Percentiles rank a stretch among this genome's conserved stretches.
These are phyloP conservation scores for Pipa parva DNA, from an alignment of 2,113 vertebrate genomes.

Conservation along the genomic window DNA sequence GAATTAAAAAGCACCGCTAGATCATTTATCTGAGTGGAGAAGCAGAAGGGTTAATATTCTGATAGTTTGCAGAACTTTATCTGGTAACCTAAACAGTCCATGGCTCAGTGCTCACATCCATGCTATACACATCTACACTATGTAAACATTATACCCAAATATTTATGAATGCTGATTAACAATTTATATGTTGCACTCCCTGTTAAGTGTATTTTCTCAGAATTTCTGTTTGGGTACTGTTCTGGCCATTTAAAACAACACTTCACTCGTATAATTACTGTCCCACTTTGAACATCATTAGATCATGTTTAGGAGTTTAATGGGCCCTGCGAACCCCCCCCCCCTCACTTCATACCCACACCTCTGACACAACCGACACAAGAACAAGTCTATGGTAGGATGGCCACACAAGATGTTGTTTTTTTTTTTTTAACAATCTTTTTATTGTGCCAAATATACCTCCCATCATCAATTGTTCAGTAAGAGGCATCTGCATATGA, in stretches of 20 bases:
- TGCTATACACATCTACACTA: slow-evolving; percentile 6
- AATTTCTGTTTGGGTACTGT: not conserved
- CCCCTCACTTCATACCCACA: not conserved
- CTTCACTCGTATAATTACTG: slow-evolving; percentile 20
- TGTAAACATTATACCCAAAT: slow-evolving; percentile 33
- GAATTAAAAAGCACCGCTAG: too few relatives aligned
- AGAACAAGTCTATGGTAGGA: not conserved
- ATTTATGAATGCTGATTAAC: slow-evolving; percentile 29
- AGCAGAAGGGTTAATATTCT: not conserved
- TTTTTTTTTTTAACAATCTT: not conserved
- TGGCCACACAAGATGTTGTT: slow-evolving; percentile 23
- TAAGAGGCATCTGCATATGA: slow-evolving; percentile 17
- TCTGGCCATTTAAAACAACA: slow-evolving; percentile 19
- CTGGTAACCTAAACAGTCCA: slow-evolving; percentile 15
- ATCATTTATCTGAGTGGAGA: too few relatives aligned
- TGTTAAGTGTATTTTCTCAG: not conserved
- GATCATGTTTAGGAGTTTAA: not conserved
- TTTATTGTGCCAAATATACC: slow-evolving; percentile 6
- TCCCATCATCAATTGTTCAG: slow-evolving; percentile 7
- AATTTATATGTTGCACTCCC: slow-evolving; percentile 6
- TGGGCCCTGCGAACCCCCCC: not conserved
- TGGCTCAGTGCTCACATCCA: not conserved
- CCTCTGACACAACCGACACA: not conserved
- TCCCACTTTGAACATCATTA: slow-evolving; percentile 6
- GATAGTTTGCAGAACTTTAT: slow-evolving; percentile 12